Evolutionary conservation across 2,888 invertebrate genomes (phyloP).

Genomic region (Clitarchus hookeri): DNA sequence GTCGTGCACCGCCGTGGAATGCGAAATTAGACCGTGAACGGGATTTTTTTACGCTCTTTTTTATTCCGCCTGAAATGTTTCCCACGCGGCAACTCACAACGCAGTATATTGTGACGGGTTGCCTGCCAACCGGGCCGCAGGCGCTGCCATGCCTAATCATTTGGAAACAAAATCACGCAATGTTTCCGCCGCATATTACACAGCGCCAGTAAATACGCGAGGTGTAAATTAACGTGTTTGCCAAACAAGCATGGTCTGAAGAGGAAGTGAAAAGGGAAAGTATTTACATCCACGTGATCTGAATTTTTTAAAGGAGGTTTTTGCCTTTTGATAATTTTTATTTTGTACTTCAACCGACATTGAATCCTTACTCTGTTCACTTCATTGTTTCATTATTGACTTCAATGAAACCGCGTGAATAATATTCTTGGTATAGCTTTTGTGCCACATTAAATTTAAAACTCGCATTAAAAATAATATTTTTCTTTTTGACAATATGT

Average conservation of each 20-base stretch:
- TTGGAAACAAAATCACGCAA: neutral
- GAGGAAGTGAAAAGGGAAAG: neutral
- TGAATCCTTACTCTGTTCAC: no score
- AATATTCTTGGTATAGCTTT: no score
- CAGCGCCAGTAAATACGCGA: neutral
- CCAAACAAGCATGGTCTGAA: neutral
- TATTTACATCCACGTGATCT: neutral
- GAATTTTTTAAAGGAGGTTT: neutral
- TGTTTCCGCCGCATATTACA: neutral
- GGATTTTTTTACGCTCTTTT: neutral
- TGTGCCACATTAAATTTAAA: no score
- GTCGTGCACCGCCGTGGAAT: neutral
- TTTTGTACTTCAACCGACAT: neutral
- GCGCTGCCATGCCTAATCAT: neutral
- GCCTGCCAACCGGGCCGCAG: neutral
- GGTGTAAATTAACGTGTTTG: neutral
- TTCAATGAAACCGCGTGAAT: no score
- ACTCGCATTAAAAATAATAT: no score
- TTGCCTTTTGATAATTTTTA: neutral
- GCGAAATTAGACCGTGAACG: neutral
- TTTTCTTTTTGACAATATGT: no score
- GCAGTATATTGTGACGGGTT: neutral
- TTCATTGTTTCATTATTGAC: no score
- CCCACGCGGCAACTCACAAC: neutral
- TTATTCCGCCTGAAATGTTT: neutral